A percentile compares a stretch with the other conserved stretches of the same genome.
Evolutionary conservation across 2,797 vertebrate species (phyloP).

Genomic region (Catharus ustulatus): DNA sequence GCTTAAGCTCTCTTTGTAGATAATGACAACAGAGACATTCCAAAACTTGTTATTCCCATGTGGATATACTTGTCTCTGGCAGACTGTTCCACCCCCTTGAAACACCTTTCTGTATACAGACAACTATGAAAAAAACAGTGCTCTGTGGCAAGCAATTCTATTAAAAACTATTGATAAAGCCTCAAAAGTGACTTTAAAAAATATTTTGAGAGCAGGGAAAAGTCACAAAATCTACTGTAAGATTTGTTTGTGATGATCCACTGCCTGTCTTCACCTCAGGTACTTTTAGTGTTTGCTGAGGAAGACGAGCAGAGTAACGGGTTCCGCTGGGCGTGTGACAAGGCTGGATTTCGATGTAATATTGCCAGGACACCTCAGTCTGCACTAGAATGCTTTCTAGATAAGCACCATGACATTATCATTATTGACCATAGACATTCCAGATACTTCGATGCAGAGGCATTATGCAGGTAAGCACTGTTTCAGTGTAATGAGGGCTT

Average conservation of each 20-base stretch:
- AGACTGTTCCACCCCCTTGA: not conserved
- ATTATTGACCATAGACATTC: slow-evolving; percentile 96
- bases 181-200: not conserved
- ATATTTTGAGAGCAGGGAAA: not conserved
- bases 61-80: not conserved
- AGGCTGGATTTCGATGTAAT: slow-evolving; percentile 90
- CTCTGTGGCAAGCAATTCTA: not conserved
- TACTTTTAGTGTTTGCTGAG: slow-evolving; percentile 99
- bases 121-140: not conserved
- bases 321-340: slow-evolving; percentile 95
- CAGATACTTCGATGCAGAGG: slow-evolving; percentile 92
- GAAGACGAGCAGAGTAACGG: slow-evolving; percentile 94
- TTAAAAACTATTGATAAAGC: not conserved
- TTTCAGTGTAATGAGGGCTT: not conserved
- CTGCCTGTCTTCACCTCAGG: slow-evolving; percentile 77
- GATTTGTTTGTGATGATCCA: not conserved
- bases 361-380: slow-evolving; percentile 87
- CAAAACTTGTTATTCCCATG: not conserved
- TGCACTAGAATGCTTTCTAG: slow-evolving; percentile 90
- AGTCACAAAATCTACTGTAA: not conserved
- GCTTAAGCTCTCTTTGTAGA: not conserved
- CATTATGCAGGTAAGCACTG: slow-evolving; percentile 89
- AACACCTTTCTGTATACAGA: not conserved
- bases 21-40: not conserved
- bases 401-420: slow-evolving; percentile 95